Percentiles rank a stretch among this genome's conserved stretches.
Evolutionary conservation across 2,888 invertebrate species (phyloP).

Genomic region (Nephrocerus scutellatus): DNA sequence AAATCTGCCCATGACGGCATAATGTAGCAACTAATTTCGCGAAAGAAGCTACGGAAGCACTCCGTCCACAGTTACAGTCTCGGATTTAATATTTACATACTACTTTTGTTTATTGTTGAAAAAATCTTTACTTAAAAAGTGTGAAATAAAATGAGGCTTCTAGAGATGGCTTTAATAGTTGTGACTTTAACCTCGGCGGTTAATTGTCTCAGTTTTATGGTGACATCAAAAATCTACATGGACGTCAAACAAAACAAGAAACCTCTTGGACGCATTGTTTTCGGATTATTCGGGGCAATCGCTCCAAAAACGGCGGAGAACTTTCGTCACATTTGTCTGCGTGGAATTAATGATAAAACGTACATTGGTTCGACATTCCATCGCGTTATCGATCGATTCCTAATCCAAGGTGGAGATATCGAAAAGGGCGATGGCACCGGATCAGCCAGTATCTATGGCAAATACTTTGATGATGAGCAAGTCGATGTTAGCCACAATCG

Average conservation of each 20-base stretch:
- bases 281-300: conserved; percentile 74
- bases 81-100: too few species aligned
- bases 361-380: conserved; percentile 78
- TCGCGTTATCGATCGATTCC: conserved; percentile 79
- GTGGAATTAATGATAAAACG: conserved; percentile 66
- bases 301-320: conserved; percentile 82
- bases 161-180: too few species aligned
- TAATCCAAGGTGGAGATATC: conserved; percentile 91
- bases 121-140: too few species aligned
- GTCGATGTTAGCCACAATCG: conserved; percentile 70
- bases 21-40: too few species aligned
- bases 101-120: too few species aligned
- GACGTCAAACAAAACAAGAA: conserved; percentile 70
- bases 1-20: too few species aligned
- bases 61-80: too few species aligned
- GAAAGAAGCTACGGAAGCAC: too few species aligned
- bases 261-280: conserved; percentile 66
- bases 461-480: conserved; percentile 82
- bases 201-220: conserved; percentile 36
- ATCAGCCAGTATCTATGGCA: conserved; percentile 78
- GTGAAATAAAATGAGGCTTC: too few species aligned
- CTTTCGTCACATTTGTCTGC: conserved; percentile 71
- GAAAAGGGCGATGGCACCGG: conserved; percentile 72
- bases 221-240: conserved; percentile 60
- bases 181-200: neutral